A percentile compares a stretch with the other conserved stretches of the same genome.
Conservation (phyloP, 2,888 invertebrate species). For the Monoplex corrugatus region DNA sequence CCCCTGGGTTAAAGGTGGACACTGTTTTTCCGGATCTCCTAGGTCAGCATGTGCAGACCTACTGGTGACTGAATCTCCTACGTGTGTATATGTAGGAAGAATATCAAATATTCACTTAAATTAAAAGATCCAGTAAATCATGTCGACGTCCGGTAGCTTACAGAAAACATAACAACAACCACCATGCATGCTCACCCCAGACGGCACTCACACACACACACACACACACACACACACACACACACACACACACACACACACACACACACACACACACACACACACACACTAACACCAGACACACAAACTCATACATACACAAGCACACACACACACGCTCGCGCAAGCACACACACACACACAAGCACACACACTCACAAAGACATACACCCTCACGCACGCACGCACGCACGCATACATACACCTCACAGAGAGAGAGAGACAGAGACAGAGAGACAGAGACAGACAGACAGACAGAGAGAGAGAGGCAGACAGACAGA, state of each 20-base stretch:
- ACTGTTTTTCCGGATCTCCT: no score
- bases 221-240: constrained; percentile 15
- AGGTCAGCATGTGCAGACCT: no score
- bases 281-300: constrained; percentile 5
- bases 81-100: no score
- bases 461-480: neutral
- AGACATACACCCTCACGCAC: constrained; percentile 1
- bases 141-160: no score
- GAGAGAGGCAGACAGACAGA: neutral
- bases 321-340: neutral
- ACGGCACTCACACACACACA: constrained; percentile 19
- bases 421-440: neutral
- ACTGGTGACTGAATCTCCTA: no score
- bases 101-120: neutral
- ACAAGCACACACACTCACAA: neutral
- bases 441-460: neutral
- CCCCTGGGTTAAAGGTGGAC: no score
- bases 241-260: neutral
- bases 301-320: neutral
- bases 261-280: constrained; percentile 3
- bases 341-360: neutral
- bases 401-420: neutral
- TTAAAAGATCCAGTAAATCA: neutral
- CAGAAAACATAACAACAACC: neutral
- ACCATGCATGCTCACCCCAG: no score